These are phyloP conservation scores for Leucophenga montana DNA, from an alignment of 2,888 invertebrate genomes.

Conservation along the genomic window DNA sequence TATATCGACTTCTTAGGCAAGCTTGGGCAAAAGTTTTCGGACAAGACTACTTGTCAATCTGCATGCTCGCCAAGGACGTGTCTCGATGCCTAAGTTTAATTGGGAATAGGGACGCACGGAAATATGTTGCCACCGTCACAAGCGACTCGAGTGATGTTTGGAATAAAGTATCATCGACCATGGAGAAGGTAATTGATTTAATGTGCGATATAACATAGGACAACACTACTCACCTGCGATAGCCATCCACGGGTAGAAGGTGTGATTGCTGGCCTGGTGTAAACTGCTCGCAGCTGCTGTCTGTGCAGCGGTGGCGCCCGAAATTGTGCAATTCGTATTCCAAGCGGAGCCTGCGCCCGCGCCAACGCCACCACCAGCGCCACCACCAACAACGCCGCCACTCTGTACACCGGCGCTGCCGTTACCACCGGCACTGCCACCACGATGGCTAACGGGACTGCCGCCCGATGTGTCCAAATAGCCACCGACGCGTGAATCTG, in stretches of 20 bases:
- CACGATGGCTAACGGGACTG: conserved; percentile 82
- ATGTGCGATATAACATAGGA: too few relatives aligned
- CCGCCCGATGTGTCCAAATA: conserved; percentile 85
- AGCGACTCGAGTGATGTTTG: not conserved
- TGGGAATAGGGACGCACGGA: not conserved
- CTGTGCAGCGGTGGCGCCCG: conserved; percentile 85
- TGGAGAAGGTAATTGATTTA: not conserved
- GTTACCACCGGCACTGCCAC: conserved; percentile 78
- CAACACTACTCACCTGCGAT: conserved; percentile 88
- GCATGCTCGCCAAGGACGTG: not conserved
- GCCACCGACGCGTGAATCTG: conserved; percentile 86
- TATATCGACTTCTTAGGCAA: too few relatives aligned
- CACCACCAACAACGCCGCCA: conserved; percentile 73
- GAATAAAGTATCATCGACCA: not conserved
- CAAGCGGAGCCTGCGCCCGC: conserved; percentile 79
- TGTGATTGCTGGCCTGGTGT: conserved; percentile 92
- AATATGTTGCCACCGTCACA: not conserved
- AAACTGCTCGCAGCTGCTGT: conserved; percentile 87
- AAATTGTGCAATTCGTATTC: conserved; percentile 90
- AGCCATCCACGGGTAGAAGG: conserved; percentile 98
- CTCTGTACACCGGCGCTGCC: conserved; percentile 78
- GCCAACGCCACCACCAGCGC: conserved; percentile 77
- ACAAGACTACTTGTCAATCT: too few relatives aligned
- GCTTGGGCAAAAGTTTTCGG: too few relatives aligned
- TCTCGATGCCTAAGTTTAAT: not conserved